Evolutionary conservation across 1,140 invertebrate species (phyloP).

Genomic region (Drosophila pruinosa): DNA sequence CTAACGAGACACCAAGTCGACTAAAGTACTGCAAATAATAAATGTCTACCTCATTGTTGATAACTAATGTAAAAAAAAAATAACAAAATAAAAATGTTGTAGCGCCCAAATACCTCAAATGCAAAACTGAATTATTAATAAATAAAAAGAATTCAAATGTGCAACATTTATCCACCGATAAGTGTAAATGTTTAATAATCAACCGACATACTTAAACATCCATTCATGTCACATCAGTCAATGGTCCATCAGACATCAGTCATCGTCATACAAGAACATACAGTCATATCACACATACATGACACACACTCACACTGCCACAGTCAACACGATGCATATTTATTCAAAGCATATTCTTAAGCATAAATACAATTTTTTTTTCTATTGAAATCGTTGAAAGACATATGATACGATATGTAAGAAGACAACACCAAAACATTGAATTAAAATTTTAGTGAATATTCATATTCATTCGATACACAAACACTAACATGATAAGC

Average conservation of each 20-base stretch:
- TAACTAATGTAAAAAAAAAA: constrained; percentile 48
- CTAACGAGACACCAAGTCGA: constrained; percentile 35
- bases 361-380: constrained; percentile 2
- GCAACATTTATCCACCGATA: constrained; percentile 40
- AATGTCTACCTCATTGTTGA: constrained; percentile 79
- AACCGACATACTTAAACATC: constrained; percentile 28
- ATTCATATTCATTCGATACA: constrained; percentile 14
- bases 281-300: constrained; percentile 43
- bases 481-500: constrained; percentile 31
- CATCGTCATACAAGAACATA: constrained; percentile 13
- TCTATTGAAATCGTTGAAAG: constrained; percentile 1
- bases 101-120: constrained; percentile 69
- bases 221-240: constrained; percentile 43
- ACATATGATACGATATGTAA: constrained; percentile 35
- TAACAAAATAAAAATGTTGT: constrained; percentile 49
- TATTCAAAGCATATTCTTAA: not conserved
- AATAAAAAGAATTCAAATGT: not conserved
- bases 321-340: constrained; percentile 25
- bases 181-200: constrained; percentile 31
- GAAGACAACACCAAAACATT: constrained; percentile 62
- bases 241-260: constrained; percentile 35
- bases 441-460: constrained; percentile 31
- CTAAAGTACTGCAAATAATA: constrained; percentile 45
- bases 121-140: constrained; percentile 5
- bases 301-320: constrained; percentile 36